Base-by-base conservation (phyloP, 2,113 vertebrate genomes). In the Columba livia region DNA sequence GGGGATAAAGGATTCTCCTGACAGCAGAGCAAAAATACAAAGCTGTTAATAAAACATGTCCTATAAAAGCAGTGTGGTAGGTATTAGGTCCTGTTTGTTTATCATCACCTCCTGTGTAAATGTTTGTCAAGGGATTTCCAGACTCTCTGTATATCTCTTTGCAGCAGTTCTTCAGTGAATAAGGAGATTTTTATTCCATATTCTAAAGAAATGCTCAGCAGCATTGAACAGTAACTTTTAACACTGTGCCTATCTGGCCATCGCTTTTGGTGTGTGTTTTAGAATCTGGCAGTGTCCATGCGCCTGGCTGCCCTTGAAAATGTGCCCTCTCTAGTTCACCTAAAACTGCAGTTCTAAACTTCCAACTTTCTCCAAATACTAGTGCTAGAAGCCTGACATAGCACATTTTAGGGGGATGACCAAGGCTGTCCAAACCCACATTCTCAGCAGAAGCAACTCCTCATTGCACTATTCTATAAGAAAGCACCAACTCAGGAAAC, bases 21-120 rank as follows among this genome's bases (percentile, higher is more conserved):
- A 92, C 66, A 93, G 56, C 53, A 90, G 12, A 94, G 81, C 42
- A 75, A 77, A 96, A 93, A 91, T 56, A 85, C 38, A 95, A 94
- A 96, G 66, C 50, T 92, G 18, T 88, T 93, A 96, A 95, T 77
- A 93, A 96, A 94, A 79, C 54, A 38, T 62, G 70, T 69, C 72
- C 74, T 86, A 19, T 90, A 92, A 92, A 95, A 65, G 32, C 80
- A 64, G 29, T 88, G 23, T 73, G n/a, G 18, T 48, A 90, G 23
- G 36, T 54, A 86, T 97, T 93, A 88, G 15, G 42, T 77, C 56
- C 90, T 85, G 50, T 61, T 92, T 92, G 64, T 94, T 94, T 79
- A 90, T 71, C 79, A 61, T 69, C 86, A 60, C 82, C 57, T 83
- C 67, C 40, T 65, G 12, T 31, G 44, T 40, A 95, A 94, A 95